These are phyloP conservation scores for Poecile montanus DNA, from an alignment of 2,797 vertebrate species.

Conservation along the genomic window DNA sequence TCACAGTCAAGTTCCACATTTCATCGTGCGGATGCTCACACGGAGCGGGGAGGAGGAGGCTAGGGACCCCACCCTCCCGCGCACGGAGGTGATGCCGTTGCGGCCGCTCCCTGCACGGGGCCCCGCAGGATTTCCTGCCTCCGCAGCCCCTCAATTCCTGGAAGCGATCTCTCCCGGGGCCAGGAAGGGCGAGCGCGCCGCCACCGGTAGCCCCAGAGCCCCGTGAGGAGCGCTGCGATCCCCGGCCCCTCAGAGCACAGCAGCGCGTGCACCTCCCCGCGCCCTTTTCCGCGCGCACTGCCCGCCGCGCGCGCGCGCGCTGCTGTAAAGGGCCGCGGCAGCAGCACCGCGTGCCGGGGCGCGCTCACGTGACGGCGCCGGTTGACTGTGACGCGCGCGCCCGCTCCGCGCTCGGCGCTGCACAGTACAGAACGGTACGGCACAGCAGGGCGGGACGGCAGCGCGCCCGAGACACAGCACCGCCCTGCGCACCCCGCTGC, in stretches of 20 bases:
- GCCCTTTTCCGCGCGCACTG: fast-evolving
- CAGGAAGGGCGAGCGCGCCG: background rate
- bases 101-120: background rate
- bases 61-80: background rate
- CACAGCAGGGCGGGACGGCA: background rate
- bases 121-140: background rate
- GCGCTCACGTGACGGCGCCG: slow-evolving; percentile 24
- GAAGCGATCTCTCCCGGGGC: background rate
- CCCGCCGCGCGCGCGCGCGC: background rate
- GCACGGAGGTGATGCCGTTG: background rate
- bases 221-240: background rate
- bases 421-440: background rate
- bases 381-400: background rate
- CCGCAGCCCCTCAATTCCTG: background rate
- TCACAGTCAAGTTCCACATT: fast-evolving
- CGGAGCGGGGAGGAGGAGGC: background rate
- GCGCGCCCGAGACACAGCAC: background rate
- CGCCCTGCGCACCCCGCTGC: background rate
- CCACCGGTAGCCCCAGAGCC: background rate
- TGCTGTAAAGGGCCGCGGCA: background rate
- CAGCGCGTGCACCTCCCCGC: background rate
- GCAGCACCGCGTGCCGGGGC: background rate
- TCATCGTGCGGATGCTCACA: fast-evolving
- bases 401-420: background rate
- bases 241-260: background rate